Conservation (phyloP, 2,888 invertebrate genomes). For the Agrochola lychnidis region DNA sequence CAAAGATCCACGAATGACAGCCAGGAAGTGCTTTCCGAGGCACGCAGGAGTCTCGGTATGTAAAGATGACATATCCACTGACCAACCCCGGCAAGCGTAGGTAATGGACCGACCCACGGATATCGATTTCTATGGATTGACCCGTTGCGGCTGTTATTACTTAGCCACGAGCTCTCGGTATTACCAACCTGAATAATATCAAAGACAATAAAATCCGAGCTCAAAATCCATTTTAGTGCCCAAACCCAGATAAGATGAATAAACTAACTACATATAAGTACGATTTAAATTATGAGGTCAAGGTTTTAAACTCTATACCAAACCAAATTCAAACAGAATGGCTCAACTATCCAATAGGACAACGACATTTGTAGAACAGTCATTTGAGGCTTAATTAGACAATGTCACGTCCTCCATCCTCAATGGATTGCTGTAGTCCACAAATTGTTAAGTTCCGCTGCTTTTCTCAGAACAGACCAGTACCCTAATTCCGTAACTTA, state of each 20-base stretch:
- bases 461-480: slow-evolving; percentile 4
- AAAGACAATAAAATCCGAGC: background rate
- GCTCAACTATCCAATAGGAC: background rate
- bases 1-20: too few species aligned
- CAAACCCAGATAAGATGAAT: background rate
- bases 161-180: too few species aligned
- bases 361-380: slow-evolving; percentile 11
- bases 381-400: slow-evolving; percentile 14
- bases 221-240: background rate
- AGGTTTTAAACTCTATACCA: background rate
- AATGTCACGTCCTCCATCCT: slow-evolving; percentile 11
- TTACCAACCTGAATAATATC: background rate
- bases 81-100: too few species aligned
- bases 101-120: too few species aligned
- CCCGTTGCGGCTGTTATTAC: too few species aligned
- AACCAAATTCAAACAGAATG: slow-evolving; percentile 6
- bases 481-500: too few species aligned
- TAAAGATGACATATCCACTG: too few species aligned
- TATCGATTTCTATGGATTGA: too few species aligned
- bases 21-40: too few species aligned
- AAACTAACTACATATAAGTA: background rate
- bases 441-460: slow-evolving; percentile 30
- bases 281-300: background rate
- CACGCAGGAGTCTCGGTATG: too few species aligned
- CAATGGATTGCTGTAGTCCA: background rate